phyloP scores from a whole-genome alignment of 2,113 vertebrate species.

The Campylomormyrus tamandua region DNA sequence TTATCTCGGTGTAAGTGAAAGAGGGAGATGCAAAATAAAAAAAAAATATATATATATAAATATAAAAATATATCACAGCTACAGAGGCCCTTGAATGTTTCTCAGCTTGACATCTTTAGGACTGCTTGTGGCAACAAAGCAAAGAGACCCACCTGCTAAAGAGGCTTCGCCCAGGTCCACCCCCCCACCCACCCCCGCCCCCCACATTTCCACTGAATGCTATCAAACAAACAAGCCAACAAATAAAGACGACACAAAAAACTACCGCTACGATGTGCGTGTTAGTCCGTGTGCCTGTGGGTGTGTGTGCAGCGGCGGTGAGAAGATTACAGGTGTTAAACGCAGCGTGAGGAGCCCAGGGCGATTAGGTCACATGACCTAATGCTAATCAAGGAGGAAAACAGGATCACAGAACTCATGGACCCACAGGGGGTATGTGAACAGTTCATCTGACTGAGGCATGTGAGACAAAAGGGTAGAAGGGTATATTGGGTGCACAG shows the following conservation, averaged over 20 bases:
- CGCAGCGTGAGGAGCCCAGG: not conserved
- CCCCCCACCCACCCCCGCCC: not conserved
- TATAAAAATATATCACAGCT: not conserved
- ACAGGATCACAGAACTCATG: not conserved
- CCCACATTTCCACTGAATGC: not conserved
- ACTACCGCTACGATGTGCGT: not conserved
- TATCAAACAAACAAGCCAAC: not conserved
- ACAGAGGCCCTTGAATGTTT: not conserved
- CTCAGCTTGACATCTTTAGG: not conserved
- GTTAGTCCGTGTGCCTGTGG: not conserved
- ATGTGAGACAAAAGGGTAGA: not conserved
- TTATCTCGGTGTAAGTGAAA: conserved; percentile 36
- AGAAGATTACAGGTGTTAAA: not conserved
- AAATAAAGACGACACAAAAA: not conserved
- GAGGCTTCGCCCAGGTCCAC: not conserved
- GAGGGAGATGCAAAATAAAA: conserved; percentile 52
- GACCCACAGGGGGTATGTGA: not conserved
- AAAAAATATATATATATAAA: not conserved
- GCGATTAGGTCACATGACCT: not conserved
- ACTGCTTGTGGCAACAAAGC: conserved; percentile 46
- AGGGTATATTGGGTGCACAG: not conserved
- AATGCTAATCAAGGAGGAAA: not conserved
- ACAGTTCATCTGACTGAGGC: not conserved
- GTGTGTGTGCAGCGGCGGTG: not conserved
- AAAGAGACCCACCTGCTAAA: not conserved